These are phyloP conservation scores for Synergus japonicus DNA, from an alignment of 2,888 invertebrate genomes.

Conservation along the genomic window DNA sequence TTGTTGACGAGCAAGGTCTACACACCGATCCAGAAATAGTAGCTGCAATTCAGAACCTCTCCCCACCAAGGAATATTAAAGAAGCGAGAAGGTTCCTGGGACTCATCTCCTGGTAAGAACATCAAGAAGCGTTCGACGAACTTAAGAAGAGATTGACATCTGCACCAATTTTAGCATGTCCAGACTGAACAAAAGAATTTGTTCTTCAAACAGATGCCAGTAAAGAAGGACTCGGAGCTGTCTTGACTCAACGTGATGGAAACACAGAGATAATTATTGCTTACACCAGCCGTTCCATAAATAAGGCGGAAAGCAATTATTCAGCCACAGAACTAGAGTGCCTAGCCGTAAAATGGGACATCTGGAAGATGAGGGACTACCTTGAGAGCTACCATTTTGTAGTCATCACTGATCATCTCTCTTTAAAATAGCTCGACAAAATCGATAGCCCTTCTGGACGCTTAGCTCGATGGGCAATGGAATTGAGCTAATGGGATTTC, in stretches of 20 bases:
- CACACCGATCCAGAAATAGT: conserved; percentile 24
- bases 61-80: background rate
- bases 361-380: background rate
- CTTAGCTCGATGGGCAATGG: conserved; percentile 40
- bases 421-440: background rate
- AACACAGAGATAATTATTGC: too few relatives aligned
- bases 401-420: conserved; percentile 30
- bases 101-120: background rate
- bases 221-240: too few relatives aligned
- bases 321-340: too few relatives aligned
- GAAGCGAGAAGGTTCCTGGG: conserved; percentile 14
- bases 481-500: conserved; percentile 22
- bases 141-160: background rate
- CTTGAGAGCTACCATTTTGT: conserved; percentile 24
- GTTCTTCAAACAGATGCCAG: too few relatives aligned
- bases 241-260: too few relatives aligned
- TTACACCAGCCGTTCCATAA: too few relatives aligned
- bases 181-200: too few relatives aligned
- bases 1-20: conserved; percentile 26
- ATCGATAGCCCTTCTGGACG: conserved; percentile 19
- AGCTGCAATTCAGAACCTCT: background rate
- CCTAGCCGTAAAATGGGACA: too few relatives aligned
- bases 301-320: too few relatives aligned
- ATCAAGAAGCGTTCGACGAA: background rate
- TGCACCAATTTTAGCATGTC: too few relatives aligned